Base-by-base conservation (phyloP, 2,888 invertebrate genomes). In the Cerceris ruficornis region DNA sequence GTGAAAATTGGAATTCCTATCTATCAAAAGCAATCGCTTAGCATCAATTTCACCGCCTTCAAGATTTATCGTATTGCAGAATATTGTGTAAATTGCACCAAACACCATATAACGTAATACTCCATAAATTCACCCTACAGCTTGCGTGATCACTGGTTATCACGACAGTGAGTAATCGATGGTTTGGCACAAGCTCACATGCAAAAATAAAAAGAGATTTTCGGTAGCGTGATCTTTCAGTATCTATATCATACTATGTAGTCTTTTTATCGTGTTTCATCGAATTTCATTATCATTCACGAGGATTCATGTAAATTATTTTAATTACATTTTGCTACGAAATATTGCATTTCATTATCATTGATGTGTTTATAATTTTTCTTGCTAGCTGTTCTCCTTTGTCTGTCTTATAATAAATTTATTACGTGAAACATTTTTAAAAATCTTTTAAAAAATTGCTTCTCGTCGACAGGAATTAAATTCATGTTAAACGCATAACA, bases 61-160 rank as follows among this genome's bases (percentile, higher is more conserved):
- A 49, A 60, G 78, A 78, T 78, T 78, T 77, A 78, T 78, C 66
- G 77, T 15, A 15, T 57, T 68, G 62, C 28, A 57, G 46, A 77
- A 64, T 72, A 68, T 72, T 72, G 71, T 68, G 72, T 55, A 62
- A 77, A 78, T 67, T 80, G 78, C 39, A 58, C 43, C 60, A 50
- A 59, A 15, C 59, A 17, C 55, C 55, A 68, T 50, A 57, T 65
- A 72, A 77, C 72, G 60, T 72, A 78, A 77, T 77, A 77, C 64
- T 71, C 60, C 67, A 77, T 78, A 78, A 78, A 78, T 78, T 68
- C 64, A 28, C 49, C 50, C 65, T 55, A 58, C 46, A 55, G 11
- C 62, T 68, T 50, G 67, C 77, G 78, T 72, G 78, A 77, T 77
- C 68, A 41, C 60, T 43, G 64, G 55, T 68, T 60, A 77, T 77